Evolutionary conservation across 1,140 invertebrate genomes (phyloP), one percentile per base, ranked within the genome.

Genomic region (Aphaenogaster ashmeadi): DNA sequence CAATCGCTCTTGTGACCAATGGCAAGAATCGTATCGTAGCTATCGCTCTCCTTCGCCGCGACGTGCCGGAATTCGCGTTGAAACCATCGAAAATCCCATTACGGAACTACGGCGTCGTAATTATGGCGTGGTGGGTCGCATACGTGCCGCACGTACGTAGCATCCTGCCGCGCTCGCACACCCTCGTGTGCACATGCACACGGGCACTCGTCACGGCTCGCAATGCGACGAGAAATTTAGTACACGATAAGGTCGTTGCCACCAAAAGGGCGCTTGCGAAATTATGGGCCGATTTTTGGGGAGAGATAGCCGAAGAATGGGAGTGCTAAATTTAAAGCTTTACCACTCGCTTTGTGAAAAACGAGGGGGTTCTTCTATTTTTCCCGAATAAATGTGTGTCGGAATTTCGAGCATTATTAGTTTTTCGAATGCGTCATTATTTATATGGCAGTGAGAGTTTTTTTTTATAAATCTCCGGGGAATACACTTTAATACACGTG

Each of bases 71-170:
- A 71, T 87, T 88, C 66, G 18, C 52, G 74, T 47, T 85, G 80
- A 88, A 90, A 90, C 89, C 86, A 78, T 72, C 79, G 86, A 88
- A 90, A 90, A 90, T 90, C 88, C 86, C 72, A 90, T 90, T 90
- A 90, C 47, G 54, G 64, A 89, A 85, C 83, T 89, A 69, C 58
- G 64, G 54, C 47, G 56, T 67, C 47, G 89, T 90, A 90, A 90
- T 90, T 90, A 89, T 83, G 75, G 67, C 52, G 74, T n/a, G 72
- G 56, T 21, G 56, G 56, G 80, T 75, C 60, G 60, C 85, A 89
- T 90, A 89, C 88, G 89, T 88, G 84, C 84, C 54, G 33, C 64
- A 79, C 69, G 88, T 77, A 78, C 64, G 52, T 69, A 27, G 62
- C 62, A 64, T 81, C 89, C 27, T 62, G 44, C 13, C 41, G 41